phyloP scores from a whole-genome alignment of 2,797 vertebrate species.

The Clarias fuscus region DNA sequence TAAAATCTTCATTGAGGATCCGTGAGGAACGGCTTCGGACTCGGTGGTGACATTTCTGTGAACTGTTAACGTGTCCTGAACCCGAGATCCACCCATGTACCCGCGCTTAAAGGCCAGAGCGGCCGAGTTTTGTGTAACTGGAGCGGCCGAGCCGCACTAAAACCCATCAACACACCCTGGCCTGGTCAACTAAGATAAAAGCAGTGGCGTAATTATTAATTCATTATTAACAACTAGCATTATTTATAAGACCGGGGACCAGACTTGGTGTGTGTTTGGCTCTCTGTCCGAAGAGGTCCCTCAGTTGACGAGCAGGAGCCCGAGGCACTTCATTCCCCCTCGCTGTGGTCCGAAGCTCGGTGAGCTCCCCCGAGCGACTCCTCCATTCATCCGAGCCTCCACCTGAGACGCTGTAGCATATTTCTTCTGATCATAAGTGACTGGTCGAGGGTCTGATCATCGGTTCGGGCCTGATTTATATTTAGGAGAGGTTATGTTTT shows the following conservation, averaged over 20 bases:
- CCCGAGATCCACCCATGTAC: neutral
- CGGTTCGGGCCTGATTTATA: constrained; percentile 58
- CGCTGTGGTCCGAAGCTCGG: constrained; percentile 61
- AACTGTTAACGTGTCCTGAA: constrained; percentile 24
- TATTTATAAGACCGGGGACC: constrained; percentile 77
- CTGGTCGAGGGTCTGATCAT: constrained; percentile 36
- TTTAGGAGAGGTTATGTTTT: constrained; percentile 52
- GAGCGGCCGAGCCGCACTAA: constrained; percentile 46
- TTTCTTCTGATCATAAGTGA: constrained; percentile 60
- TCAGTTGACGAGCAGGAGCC: constrained; percentile 74
- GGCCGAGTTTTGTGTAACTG: constrained; percentile 28
- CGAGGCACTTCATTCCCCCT: constrained; percentile 70
- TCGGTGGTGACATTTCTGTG: constrained; percentile 30
- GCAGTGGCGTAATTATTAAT: constrained; percentile 76
- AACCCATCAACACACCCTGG: constrained; percentile 67
- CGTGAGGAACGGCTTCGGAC: neutral
- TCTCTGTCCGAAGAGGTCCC: constrained; percentile 68
- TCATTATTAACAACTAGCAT: constrained; percentile 79
- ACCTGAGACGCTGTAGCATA: constrained; percentile 58
- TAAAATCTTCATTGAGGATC: constrained; percentile 12
- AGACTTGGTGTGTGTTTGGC: constrained; percentile 66
- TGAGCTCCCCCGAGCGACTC: constrained; percentile 67
- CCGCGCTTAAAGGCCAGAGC: constrained; percentile 16
- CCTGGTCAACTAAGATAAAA: constrained; percentile 77
- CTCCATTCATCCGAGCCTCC: constrained; percentile 51